Conservation (phyloP, 2,113 vertebrate genomes). For the Phaetusa simplex region DNA sequence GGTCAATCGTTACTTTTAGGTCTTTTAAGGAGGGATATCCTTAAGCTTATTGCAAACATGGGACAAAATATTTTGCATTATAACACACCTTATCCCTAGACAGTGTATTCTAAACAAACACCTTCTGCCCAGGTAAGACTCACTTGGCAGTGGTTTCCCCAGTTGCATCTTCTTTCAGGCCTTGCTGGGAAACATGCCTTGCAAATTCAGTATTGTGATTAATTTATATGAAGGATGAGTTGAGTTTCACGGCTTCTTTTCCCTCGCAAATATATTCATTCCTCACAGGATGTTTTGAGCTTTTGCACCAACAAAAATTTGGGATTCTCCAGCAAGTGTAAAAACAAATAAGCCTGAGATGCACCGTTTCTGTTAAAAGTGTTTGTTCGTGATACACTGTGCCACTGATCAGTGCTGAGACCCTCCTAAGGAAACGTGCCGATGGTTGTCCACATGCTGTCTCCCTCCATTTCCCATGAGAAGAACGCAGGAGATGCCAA, state of each 20-base stretch:
- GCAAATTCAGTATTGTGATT: not conserved
- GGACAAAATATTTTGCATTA: not conserved
- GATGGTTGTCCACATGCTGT: not conserved
- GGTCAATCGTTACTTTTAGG: not conserved
- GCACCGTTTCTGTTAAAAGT: not conserved
- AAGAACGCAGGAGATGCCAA: fast-evolving
- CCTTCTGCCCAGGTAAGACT: not conserved
- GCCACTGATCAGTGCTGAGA: not conserved
- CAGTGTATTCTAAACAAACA: not conserved
- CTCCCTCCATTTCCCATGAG: not conserved
- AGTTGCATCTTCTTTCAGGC: not conserved
- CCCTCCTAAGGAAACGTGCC: not conserved
- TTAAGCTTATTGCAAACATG: not conserved
- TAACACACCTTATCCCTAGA: not conserved
- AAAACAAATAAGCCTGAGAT: not conserved
- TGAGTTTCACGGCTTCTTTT: not conserved
- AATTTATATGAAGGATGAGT: not conserved
- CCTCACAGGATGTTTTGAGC: not conserved
- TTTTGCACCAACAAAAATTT: not conserved
- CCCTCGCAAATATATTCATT: not conserved
- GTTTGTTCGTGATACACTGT: not conserved
- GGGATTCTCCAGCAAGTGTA: not conserved
- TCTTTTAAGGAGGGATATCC: not conserved
- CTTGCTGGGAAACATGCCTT: not conserved
- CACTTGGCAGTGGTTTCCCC: not conserved